phyloP scores from a whole-genome alignment of 2,797 vertebrate species.

The Salarias fasciatus region DNA sequence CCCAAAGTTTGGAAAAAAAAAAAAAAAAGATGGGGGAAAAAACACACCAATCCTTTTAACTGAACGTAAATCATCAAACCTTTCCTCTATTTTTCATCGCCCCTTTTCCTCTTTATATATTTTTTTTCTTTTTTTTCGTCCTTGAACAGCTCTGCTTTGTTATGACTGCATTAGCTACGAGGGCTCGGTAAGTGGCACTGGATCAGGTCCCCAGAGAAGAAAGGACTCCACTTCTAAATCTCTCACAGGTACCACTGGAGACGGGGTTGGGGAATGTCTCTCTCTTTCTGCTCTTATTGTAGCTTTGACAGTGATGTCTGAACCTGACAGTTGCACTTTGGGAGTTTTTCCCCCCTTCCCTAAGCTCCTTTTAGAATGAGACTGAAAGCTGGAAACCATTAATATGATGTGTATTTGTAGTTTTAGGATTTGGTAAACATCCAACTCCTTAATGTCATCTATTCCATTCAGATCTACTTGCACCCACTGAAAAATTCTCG shows the following conservation, averaged over 20 bases:
- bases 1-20: slow-evolving; percentile 15
- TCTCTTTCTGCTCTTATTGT: slow-evolving; percentile 41
- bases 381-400: too few species aligned
- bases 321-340: too few species aligned
- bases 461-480: not conserved
- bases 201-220: slow-evolving; percentile 89
- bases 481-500: slow-evolving; percentile 20
- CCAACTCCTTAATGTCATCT: slow-evolving; percentile 1
- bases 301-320: slow-evolving; percentile 1
- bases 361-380: too few species aligned
- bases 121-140: slow-evolving; percentile 71
- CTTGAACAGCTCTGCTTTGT: slow-evolving; percentile 87
- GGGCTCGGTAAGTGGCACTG: slow-evolving; percentile 81
- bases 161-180: slow-evolving; percentile 88
- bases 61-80: slow-evolving; percentile 41
- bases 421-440: too few species aligned
- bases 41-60: slow-evolving; percentile 35
- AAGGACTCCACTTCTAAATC: slow-evolving; percentile 92
- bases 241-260: slow-evolving; percentile 88
- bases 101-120: slow-evolving; percentile 69
- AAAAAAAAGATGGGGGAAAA: too few species aligned
- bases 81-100: slow-evolving; percentile 60
- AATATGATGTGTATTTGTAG: too few species aligned
- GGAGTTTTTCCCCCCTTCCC: too few species aligned
- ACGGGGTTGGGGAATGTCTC: slow-evolving; percentile 63